phyloP scores from a whole-genome alignment of 2,888 invertebrate species.

The Globia sparganii region DNA sequence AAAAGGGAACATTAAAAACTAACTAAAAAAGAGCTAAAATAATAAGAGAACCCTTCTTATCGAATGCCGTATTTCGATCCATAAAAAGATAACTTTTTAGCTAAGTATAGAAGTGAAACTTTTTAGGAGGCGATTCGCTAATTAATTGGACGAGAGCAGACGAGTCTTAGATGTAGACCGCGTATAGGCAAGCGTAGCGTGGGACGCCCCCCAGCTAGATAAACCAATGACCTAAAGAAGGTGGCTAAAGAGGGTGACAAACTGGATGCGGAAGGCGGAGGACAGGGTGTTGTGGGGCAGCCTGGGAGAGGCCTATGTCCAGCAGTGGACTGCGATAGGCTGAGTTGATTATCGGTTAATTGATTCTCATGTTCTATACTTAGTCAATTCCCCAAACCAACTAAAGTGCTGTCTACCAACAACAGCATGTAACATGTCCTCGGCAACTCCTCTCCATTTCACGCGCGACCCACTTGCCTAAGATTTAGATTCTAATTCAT shows the following conservation, averaged over 20 bases:
- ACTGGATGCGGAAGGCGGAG: too few relatives aligned
- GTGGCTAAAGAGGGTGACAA: too few relatives aligned
- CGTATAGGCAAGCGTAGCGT: too few relatives aligned
- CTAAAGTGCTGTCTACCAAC: slow-evolving; percentile 4
- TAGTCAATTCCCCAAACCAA: slow-evolving; percentile 7
- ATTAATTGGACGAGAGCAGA: neutral
- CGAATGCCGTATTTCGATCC: too few relatives aligned
- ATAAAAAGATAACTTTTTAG: neutral
- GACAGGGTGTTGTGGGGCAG: too few relatives aligned
- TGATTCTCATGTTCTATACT: neutral
- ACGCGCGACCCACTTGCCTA: slow-evolving; percentile 70
- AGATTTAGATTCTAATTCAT: slow-evolving; percentile 71
- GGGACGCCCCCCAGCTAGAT: too few relatives aligned
- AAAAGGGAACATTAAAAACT: neutral
- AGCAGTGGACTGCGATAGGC: too few relatives aligned
- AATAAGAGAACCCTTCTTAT: neutral
- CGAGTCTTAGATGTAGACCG: too few relatives aligned
- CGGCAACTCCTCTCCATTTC: slow-evolving; percentile 66
- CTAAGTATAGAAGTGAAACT: too few relatives aligned
- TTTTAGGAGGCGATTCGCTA: neutral
- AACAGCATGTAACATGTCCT: slow-evolving; percentile 69
- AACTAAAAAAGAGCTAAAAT: neutral
- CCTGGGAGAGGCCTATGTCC: too few relatives aligned
- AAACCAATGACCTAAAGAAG: too few relatives aligned
- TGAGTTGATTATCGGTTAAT: too few relatives aligned